phyloP scores from a whole-genome alignment of 2,797 vertebrate genomes.

The Spondyliosoma cantharus region DNA sequence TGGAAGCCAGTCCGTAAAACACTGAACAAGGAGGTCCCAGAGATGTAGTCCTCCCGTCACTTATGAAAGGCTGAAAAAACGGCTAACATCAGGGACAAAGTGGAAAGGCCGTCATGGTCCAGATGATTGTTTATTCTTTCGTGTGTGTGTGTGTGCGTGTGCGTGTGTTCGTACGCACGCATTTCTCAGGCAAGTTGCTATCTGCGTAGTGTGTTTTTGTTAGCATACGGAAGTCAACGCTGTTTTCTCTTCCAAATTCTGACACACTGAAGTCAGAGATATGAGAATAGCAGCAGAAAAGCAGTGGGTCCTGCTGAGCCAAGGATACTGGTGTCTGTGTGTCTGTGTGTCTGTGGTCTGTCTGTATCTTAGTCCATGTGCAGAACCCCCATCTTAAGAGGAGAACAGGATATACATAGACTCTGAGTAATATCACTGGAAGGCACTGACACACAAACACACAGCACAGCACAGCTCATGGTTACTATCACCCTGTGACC shows the following conservation, averaged over 20 bases:
- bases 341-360: constrained; percentile 37
- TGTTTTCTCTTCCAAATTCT: constrained; percentile 75
- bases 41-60: background rate
- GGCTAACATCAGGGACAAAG: background rate
- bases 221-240: constrained; percentile 41
- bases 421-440: constrained; percentile 44
- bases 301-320: constrained; percentile 32
- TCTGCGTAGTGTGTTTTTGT: constrained; percentile 37
- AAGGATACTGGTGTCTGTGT: constrained; percentile 23
- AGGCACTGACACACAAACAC: constrained; percentile 28
- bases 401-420: constrained; percentile 44
- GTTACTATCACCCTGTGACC: constrained; percentile 34
- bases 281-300: constrained; percentile 71
- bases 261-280: constrained; percentile 72
- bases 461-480: constrained; percentile 1
- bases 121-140: background rate
- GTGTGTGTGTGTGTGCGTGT: constrained; percentile 5
- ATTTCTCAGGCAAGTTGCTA: constrained; percentile 5
- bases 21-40: background rate
- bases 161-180: background rate
- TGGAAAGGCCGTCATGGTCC: background rate
- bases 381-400: constrained; percentile 54
- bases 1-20: constrained; percentile 8
- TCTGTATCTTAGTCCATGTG: constrained; percentile 54
- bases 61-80: constrained; percentile 1